Conservation (phyloP, 2,113 vertebrate genomes). For the Melierax canorus region DNA sequence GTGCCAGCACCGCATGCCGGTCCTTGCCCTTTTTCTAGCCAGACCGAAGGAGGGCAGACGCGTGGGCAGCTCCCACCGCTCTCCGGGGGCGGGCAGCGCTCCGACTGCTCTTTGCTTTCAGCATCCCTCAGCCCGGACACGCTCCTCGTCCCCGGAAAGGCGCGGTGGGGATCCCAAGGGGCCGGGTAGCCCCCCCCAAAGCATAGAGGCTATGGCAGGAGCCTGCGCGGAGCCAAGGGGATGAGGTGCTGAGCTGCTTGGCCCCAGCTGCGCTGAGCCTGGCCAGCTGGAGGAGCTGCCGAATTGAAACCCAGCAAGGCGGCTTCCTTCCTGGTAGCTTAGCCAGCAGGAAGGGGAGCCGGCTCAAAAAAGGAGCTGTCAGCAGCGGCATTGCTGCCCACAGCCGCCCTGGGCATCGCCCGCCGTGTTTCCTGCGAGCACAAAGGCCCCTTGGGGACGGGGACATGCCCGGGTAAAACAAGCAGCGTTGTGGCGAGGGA, state of each 20-base stretch:
- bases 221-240: fast-evolving
- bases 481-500: background rate
- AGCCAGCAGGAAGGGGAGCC: constrained; percentile 11
- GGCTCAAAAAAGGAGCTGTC: background rate
- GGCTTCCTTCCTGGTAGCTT: constrained; percentile 9
- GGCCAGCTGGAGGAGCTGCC: background rate
- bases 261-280: fast-evolving
- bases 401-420: background rate
- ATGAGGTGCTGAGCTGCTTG: background rate
- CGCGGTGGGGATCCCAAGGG: fast-evolving
- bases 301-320: background rate
- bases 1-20: fast-evolving
- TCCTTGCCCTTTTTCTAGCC: background rate
- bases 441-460: background rate
- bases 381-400: background rate
- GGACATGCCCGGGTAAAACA: background rate
- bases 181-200: too few species aligned
- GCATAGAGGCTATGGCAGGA: fast-evolving
- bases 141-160: background rate
- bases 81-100: fast-evolving
- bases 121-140: background rate
- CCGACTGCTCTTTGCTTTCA: background rate
- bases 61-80: background rate
- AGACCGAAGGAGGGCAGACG: background rate
- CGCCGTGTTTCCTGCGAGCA: background rate